Conservation (phyloP, 2,888 invertebrate species). For the Biston betularia region DNA sequence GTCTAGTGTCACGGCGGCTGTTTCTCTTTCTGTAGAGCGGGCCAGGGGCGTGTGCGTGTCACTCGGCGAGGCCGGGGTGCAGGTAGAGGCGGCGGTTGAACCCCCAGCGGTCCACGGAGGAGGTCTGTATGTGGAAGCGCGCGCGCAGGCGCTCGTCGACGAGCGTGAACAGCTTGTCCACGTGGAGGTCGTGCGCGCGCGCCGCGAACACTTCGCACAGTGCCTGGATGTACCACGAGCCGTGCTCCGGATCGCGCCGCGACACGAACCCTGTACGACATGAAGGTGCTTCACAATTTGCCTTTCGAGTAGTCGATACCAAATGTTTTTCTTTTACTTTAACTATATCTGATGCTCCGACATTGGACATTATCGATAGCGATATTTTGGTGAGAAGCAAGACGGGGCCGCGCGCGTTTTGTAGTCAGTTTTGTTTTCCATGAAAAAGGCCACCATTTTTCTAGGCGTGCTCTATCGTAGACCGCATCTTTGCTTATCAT, state of each 20-base stretch:
- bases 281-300: too few relatives aligned
- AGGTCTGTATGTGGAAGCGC: slow-evolving; percentile 85
- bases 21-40: too few relatives aligned
- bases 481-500: too few relatives aligned
- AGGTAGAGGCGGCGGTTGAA: slow-evolving; percentile 88
- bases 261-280: slow-evolving; percentile 83
- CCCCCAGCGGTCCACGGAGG: slow-evolving; percentile 88
- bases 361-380: too few relatives aligned
- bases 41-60: slow-evolving; percentile 19
- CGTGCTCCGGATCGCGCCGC: slow-evolving; percentile 84
- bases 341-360: background rate
- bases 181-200: slow-evolving; percentile 87
- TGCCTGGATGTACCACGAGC: slow-evolving; percentile 91
- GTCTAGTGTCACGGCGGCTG: too few relatives aligned
- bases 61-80: slow-evolving; percentile 87
- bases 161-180: slow-evolving; percentile 88
- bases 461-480: too few relatives aligned
- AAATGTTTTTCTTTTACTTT: too few relatives aligned
- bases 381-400: too few relatives aligned
- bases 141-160: slow-evolving; percentile 82
- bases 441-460: too few relatives aligned
- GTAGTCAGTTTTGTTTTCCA: too few relatives aligned
- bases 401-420: too few relatives aligned
- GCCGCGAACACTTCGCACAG: slow-evolving; percentile 88
- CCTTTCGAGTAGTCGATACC: background rate